Evolutionary conservation across 2,113 vertebrate genomes (phyloP).

Genomic region (Menura novaehollandiae): DNA sequence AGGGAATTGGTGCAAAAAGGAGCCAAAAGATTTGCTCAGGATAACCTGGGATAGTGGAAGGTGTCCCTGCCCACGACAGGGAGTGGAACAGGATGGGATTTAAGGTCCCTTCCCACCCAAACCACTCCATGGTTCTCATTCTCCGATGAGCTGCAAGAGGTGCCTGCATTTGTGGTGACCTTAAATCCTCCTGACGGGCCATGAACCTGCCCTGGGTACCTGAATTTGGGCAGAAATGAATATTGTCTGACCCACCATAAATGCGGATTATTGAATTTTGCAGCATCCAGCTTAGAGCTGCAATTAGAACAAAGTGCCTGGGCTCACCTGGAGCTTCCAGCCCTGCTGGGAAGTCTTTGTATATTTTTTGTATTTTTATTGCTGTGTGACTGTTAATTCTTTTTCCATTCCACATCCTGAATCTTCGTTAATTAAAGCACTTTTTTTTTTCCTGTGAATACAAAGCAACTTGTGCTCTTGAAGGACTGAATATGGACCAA

Average conservation of each 20-base stretch:
- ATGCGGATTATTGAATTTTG: background rate
- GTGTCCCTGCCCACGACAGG: background rate
- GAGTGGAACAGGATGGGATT: background rate
- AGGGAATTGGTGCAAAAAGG: background rate
- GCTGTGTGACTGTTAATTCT: background rate
- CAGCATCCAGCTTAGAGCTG: background rate
- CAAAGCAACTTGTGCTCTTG: background rate
- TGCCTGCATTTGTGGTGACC: background rate
- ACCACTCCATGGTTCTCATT: too few species aligned
- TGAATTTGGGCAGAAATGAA: background rate
- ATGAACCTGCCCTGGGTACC: background rate
- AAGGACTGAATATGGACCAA: background rate
- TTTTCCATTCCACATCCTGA: background rate
- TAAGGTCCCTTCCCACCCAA: background rate
- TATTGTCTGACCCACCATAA: background rate
- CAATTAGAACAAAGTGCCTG: background rate
- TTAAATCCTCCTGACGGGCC: background rate
- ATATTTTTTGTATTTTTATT: background rate
- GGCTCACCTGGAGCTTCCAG: background rate
- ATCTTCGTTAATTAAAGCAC: background rate
- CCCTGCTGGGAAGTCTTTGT: background rate
- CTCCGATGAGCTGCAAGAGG: background rate
- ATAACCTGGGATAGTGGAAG: background rate
- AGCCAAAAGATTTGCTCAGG: background rate
- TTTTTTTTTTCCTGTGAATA: background rate